Evolutionary conservation across 2,113 vertebrate species (phyloP).

Genomic region (Ailuropoda melanoleuca): DNA sequence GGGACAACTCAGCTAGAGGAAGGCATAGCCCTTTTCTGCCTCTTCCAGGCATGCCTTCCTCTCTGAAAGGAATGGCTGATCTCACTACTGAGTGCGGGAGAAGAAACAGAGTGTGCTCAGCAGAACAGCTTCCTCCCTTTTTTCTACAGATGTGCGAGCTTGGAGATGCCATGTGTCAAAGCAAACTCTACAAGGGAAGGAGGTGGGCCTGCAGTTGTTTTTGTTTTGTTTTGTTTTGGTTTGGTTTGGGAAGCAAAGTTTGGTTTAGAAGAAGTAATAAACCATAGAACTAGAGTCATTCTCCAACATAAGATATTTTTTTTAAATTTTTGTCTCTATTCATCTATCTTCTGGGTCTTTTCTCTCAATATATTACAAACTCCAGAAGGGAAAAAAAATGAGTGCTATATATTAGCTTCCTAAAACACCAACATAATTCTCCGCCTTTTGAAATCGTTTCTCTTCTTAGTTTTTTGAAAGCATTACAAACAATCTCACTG

Average conservation of each 20-base stretch:
- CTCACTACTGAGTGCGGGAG: background rate
- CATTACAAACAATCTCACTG: constrained; percentile 41
- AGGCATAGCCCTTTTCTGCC: background rate
- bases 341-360: background rate
- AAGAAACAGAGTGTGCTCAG: background rate
- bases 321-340: background rate
- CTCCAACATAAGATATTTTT: background rate
- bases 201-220: background rate
- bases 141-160: background rate
- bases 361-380: background rate
- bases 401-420: background rate
- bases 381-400: background rate
- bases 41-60: background rate
- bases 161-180: accelerated
- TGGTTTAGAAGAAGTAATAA: background rate
- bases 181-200: accelerated
- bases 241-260: background rate
- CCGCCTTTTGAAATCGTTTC: background rate
- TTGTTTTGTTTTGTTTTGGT: background rate
- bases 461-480: constrained; percentile 15
- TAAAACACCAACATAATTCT: constrained; percentile 4
- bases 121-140: background rate
- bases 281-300: background rate
- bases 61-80: background rate
- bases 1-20: background rate